Evolutionary conservation across 2,113 vertebrate genomes (phyloP).

Genomic region (Limnothrissa miodon): DNA sequence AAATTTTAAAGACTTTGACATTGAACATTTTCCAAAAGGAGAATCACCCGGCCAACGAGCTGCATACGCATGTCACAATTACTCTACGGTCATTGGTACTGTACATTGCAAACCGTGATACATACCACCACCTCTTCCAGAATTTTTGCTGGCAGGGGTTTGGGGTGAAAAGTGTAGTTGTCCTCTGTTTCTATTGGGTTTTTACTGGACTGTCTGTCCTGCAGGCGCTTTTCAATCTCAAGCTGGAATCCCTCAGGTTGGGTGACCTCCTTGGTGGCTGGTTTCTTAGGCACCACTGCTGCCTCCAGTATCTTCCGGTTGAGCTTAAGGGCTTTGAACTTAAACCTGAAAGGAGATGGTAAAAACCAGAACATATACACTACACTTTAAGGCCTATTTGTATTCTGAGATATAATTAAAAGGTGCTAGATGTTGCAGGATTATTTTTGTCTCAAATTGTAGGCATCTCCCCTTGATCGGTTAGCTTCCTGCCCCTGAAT

Average conservation of each 20-base stretch:
- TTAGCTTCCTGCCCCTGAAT: too few relatives aligned
- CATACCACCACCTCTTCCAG: conserved; percentile 87
- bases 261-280: conserved; percentile 74
- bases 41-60: too few relatives aligned
- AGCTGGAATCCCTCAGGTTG: conserved; percentile 82
- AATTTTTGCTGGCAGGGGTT: conserved; percentile 81
- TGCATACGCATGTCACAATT: too few relatives aligned
- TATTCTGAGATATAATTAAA: too few relatives aligned
- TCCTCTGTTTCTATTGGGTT: conserved; percentile 71
- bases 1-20: too few relatives aligned
- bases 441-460: too few relatives aligned
- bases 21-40: too few relatives aligned
- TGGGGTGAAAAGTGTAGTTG: conserved; percentile 80
- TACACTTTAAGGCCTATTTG: too few relatives aligned
- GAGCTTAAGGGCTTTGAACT: conserved; percentile 87
- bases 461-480: too few relatives aligned
- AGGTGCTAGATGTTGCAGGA: too few relatives aligned
- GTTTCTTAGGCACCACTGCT: conserved; percentile 78
- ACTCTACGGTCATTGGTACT: too few relatives aligned
- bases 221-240: conserved; percentile 87
- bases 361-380: neutral
- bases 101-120: neutral
- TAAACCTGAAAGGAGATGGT: conserved; percentile 69
- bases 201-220: conserved; percentile 75
- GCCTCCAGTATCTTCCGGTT: conserved; percentile 81